Evolutionary conservation across 2,113 vertebrate species (phyloP).

Genomic region (Bos javanicus): DNA sequence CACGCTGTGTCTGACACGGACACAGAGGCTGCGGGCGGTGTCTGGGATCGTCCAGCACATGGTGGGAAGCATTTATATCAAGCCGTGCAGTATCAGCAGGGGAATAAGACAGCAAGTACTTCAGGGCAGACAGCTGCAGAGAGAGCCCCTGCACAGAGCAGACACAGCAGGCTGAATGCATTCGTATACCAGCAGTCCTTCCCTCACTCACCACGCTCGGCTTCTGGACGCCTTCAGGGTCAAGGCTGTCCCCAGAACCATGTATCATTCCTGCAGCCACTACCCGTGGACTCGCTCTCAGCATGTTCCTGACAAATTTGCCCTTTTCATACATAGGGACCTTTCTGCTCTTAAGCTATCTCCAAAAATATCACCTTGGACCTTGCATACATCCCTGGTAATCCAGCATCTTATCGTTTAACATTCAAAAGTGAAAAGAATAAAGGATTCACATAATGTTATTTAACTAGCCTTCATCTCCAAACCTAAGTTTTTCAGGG

Average conservation of each 20-base stretch:
- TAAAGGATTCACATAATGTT: background rate
- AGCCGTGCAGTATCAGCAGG: background rate
- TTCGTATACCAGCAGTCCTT: fast-evolving
- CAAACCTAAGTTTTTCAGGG: background rate
- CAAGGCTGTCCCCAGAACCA: background rate
- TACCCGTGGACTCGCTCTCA: background rate
- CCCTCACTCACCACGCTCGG: background rate
- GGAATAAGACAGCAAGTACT: slow-evolving; percentile 63
- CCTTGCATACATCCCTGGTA: background rate
- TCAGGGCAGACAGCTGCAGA: background rate
- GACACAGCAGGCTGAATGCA: background rate
- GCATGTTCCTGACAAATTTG: background rate
- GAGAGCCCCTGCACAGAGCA: background rate
- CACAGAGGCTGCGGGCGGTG: background rate
- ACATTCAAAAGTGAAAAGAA: background rate
- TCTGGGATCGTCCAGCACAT: background rate
- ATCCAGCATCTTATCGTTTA: background rate
- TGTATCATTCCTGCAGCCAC: background rate
- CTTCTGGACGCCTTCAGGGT: background rate
- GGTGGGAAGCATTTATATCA: background rate
- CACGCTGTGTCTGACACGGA: background rate
- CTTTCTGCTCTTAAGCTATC: background rate
- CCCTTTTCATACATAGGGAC: background rate
- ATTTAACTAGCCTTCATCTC: background rate
- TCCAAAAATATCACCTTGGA: background rate